A percentile compares a stretch with the other conserved stretches of the same genome.
Evolutionary conservation across 2,888 invertebrate species (phyloP).

Genomic region (Meteorus colon): DNA sequence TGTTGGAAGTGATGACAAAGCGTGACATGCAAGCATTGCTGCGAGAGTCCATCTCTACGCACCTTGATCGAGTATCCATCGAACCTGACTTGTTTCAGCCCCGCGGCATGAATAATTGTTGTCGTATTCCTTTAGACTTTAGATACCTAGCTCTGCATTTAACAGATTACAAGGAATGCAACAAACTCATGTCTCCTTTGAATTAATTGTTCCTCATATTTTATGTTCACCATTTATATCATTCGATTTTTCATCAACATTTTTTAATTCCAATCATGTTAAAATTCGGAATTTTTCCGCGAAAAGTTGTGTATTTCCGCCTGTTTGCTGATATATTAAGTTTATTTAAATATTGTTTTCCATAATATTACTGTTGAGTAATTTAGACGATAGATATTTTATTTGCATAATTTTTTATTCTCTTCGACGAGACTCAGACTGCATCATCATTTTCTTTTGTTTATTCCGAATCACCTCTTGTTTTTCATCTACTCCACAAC

Average conservation of each 20-base stretch:
- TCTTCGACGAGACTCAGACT: slow-evolving; percentile 3
- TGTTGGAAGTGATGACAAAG: slow-evolving; percentile 21
- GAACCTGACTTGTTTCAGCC: slow-evolving; percentile 56
- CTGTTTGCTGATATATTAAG: slow-evolving; percentile 50
- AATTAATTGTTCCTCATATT: slow-evolving; percentile 46
- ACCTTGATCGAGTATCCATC: slow-evolving; percentile 23
- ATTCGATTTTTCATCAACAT: slow-evolving; percentile 47
- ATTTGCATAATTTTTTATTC: slow-evolving; percentile 41
- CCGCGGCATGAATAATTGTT: slow-evolving; percentile 72
- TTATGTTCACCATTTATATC: slow-evolving; percentile 47
- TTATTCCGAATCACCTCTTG: slow-evolving; percentile 31
- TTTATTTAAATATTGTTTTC: slow-evolving; percentile 46
- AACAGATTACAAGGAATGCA: slow-evolving; percentile 71
- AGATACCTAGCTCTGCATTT: slow-evolving; percentile 72
- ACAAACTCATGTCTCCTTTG: slow-evolving; percentile 59
- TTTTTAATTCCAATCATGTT: slow-evolving; percentile 42
- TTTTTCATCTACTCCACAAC: slow-evolving; percentile 20
- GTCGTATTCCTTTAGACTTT: slow-evolving; percentile 69
- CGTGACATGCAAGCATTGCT: slow-evolving; percentile 28
- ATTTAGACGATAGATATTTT: slow-evolving; percentile 22
- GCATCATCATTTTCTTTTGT: slow-evolving; percentile 33
- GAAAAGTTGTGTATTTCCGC: slow-evolving; percentile 12
- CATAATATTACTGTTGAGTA: slow-evolving; percentile 39
- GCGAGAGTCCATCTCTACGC: slow-evolving; percentile 29
- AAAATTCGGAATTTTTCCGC: slow-evolving; percentile 54